A percentile compares a stretch with the other conserved stretches of the same genome.
Evolutionary conservation across 2,113 vertebrate genomes (phyloP).

Genomic region (Zeus faber): DNA sequence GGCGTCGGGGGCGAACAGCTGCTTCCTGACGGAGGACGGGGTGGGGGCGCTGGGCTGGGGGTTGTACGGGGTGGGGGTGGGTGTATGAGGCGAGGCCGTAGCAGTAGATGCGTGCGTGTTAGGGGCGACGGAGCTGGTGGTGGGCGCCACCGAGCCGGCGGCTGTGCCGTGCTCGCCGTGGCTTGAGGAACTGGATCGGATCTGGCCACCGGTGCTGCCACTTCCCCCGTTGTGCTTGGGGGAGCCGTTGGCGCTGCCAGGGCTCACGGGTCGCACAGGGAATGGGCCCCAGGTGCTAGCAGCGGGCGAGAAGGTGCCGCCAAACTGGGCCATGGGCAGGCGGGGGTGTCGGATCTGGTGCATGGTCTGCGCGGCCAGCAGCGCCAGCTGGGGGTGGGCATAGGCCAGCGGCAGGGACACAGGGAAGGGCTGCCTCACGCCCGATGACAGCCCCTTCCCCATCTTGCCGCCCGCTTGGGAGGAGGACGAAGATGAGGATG

Average conservation of each 20-base stretch:
- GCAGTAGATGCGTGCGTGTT: slow-evolving; percentile 64
- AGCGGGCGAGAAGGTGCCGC: slow-evolving; percentile 92
- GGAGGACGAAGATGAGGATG: slow-evolving; percentile 76
- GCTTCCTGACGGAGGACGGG: slow-evolving; percentile 91
- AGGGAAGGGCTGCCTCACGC: slow-evolving; percentile 88
- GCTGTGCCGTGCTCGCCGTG: slow-evolving; percentile 55
- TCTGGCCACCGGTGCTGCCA: slow-evolving; percentile 33
- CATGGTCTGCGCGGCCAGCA: slow-evolving; percentile 97
- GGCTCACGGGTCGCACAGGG: slow-evolving; percentile 95
- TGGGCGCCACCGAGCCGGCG: slow-evolving; percentile 33
- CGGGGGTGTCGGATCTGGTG: slow-evolving; percentile 98
- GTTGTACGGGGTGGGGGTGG: slow-evolving; percentile 72
- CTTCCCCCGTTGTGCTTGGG: slow-evolving; percentile 88
- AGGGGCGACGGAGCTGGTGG: slow-evolving; percentile 39
- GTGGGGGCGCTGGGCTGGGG: slow-evolving; percentile 79
- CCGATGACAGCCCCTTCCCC: slow-evolving; percentile 87
- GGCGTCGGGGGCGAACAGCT: slow-evolving; percentile 87
- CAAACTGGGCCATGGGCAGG: slow-evolving; percentile 96
- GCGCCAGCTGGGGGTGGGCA: slow-evolving; percentile 93
- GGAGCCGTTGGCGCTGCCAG: slow-evolving; percentile 91
- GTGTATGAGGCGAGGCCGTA: slow-evolving; percentile 73
- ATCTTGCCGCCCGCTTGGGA: slow-evolving; percentile 87
- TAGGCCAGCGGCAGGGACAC: slow-evolving; percentile 94
- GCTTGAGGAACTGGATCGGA: slow-evolving; percentile 37
- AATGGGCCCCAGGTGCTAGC: slow-evolving; percentile 98